These are phyloP conservation scores for Zaprionus nigranus DNA, from an alignment of 1,140 invertebrate species.

Conservation along the genomic window DNA sequence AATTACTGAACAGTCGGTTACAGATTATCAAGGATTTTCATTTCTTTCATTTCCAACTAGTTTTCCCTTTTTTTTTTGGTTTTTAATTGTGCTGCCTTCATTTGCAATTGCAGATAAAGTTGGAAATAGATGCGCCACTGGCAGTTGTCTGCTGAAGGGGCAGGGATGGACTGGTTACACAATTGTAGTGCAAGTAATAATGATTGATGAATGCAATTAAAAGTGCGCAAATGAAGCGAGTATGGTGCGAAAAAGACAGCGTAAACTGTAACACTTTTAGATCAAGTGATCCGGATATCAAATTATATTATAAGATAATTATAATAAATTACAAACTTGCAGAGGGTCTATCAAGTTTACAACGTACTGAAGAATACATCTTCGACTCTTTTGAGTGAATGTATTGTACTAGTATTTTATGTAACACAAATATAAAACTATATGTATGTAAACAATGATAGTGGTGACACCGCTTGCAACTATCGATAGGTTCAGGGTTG, in stretches of 20 bases:
- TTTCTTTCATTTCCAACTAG: constrained; percentile 23
- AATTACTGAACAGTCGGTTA: constrained; percentile 62
- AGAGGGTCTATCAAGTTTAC: no score
- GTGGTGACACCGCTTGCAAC: no score
- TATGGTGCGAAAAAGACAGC: background rate
- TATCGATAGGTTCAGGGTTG: no score
- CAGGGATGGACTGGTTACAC: background rate
- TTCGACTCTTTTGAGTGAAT: no score
- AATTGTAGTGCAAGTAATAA: constrained; percentile 42
- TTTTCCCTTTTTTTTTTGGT: constrained; percentile 28
- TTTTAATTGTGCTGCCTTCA: constrained; percentile 35
- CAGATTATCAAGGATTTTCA: constrained; percentile 61
- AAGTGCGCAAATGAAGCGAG: background rate
- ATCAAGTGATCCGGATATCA: no score
- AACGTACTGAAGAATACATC: no score
- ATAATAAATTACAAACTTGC: no score
- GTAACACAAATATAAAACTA: no score
- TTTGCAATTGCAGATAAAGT: constrained; percentile 45
- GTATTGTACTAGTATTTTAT: no score
- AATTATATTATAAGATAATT: no score
- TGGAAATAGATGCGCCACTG: constrained; percentile 29
- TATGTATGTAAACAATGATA: no score
- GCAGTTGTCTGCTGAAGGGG: constrained; percentile 29
- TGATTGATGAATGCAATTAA: constrained; percentile 77
- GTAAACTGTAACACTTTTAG: background rate